These are phyloP conservation scores for Labeo calbasu DNA, from an alignment of 2,797 vertebrate genomes.

Conservation along the genomic window DNA sequence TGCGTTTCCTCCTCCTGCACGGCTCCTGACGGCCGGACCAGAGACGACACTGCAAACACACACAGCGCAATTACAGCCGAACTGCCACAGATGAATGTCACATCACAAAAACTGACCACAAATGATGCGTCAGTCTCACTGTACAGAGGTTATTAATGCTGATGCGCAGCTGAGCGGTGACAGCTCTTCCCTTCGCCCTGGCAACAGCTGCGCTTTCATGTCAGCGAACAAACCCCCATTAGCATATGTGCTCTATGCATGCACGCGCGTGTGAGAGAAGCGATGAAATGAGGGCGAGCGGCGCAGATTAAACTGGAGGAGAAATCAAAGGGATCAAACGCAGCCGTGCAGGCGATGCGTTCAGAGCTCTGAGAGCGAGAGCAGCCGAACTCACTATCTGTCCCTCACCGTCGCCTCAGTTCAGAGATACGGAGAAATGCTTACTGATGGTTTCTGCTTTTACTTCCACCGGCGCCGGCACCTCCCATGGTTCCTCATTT, in stretches of 20 bases:
- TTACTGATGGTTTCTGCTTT: constrained; percentile 65
- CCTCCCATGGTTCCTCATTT: constrained; percentile 77
- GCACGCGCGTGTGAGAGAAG: neutral
- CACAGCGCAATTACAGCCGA: neutral
- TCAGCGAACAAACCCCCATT: constrained; percentile 68
- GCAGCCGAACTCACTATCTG: neutral
- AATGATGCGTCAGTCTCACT: neutral
- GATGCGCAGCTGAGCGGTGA: constrained; percentile 28
- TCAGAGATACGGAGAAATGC: neutral
- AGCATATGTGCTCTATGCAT: constrained; percentile 62
- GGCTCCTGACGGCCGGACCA: constrained; percentile 37
- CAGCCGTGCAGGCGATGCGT: constrained; percentile 10
- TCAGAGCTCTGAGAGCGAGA: constrained; percentile 6
- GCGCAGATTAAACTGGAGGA: constrained; percentile 17
- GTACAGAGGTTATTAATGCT: neutral
- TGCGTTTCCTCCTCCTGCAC: constrained; percentile 56
- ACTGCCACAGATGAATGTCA: neutral
- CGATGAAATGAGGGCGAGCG: constrained; percentile 44
- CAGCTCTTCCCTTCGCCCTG: constrained; percentile 62
- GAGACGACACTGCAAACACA: constrained; percentile 1
- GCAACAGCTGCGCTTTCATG: constrained; percentile 76
- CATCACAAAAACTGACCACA: constrained; percentile 5
- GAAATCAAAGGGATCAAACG: constrained; percentile 37
- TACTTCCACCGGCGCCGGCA: constrained; percentile 70
- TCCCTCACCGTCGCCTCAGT: neutral